Evolutionary conservation across 2,888 invertebrate species (phyloP).

Genomic region (Himalopsyche anomala): DNA sequence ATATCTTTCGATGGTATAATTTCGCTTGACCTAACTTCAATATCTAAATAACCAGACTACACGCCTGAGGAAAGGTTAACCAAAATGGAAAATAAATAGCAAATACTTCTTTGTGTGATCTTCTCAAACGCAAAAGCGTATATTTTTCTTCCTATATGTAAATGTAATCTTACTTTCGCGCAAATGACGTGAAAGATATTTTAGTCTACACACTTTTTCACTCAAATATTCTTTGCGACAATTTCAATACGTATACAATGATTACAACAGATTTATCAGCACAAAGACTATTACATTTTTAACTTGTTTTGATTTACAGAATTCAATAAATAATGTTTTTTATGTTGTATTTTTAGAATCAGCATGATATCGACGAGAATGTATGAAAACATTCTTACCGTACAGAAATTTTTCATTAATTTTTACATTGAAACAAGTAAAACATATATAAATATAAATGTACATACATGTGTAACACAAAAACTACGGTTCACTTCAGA

Average conservation of each 20-base stretch:
- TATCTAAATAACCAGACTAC: constrained; percentile 7
- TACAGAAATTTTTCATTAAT: no score
- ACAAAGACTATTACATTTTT: no score
- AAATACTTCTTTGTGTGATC: constrained; percentile 21
- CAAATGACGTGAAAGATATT: constrained; percentile 35
- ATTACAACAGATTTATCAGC: no score
- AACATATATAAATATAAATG: no score
- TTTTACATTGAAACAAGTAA: no score
- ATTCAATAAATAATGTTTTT: no score
- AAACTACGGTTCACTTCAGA: no score
- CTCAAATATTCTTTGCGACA: not conserved
- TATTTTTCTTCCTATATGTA: constrained; percentile 36
- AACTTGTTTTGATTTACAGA: no score
- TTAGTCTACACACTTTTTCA: constrained; percentile 36
- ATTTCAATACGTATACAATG: not conserved
- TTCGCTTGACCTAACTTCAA: not conserved
- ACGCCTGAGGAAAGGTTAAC: constrained; percentile 15
- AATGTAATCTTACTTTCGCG: constrained; percentile 41
- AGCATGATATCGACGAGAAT: no score
- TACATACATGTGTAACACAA: no score
- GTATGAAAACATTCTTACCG: no score
- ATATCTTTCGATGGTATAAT: not conserved
- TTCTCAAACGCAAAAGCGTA: constrained; percentile 8
- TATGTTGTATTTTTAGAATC: no score
- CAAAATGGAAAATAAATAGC: constrained; percentile 38